Evolutionary conservation across 2,888 invertebrate species (phyloP).

Genomic region (Augochlorella aurata): DNA sequence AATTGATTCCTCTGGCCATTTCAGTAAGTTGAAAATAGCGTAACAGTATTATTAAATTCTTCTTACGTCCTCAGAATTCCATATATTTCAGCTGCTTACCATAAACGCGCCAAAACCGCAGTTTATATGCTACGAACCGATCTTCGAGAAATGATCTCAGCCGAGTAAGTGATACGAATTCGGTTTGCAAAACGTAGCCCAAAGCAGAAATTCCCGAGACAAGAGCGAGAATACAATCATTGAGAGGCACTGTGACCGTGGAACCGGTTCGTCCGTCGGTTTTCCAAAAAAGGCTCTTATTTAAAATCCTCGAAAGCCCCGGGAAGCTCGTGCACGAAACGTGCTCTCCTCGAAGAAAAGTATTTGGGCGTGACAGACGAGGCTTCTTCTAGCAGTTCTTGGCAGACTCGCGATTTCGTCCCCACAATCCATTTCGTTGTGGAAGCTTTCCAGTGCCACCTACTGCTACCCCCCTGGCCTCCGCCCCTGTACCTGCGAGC

Average conservation of each 20-base stretch:
- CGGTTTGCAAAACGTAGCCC: no score
- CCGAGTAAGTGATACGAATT: no score
- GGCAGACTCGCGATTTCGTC: slow-evolving; percentile 52
- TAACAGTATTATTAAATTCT: no score
- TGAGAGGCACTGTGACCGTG: background rate
- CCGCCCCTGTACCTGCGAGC: slow-evolving; percentile 19
- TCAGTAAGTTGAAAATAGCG: no score
- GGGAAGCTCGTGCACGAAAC: slow-evolving; percentile 11
- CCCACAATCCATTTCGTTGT: slow-evolving; percentile 54
- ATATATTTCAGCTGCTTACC: no score
- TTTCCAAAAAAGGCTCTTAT: slow-evolving; percentile 12
- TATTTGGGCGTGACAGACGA: slow-evolving; percentile 53
- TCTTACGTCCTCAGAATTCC: no score
- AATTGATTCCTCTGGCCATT: no score
- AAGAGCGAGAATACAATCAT: background rate
- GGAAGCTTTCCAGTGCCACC: slow-evolving; percentile 48
- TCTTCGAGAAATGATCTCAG: no score
- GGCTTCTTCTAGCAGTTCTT: slow-evolving; percentile 38
- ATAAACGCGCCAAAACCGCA: no score
- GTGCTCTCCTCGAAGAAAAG: slow-evolving; percentile 16
- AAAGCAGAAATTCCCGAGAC: background rate
- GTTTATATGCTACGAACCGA: no score
- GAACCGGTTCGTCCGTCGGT: background rate
- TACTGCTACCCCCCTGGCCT: slow-evolving; percentile 1
- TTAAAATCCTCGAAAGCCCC: slow-evolving; percentile 1